phyloP scores from a whole-genome alignment of 1,140 invertebrate genomes.

The Orius laevigatus region DNA sequence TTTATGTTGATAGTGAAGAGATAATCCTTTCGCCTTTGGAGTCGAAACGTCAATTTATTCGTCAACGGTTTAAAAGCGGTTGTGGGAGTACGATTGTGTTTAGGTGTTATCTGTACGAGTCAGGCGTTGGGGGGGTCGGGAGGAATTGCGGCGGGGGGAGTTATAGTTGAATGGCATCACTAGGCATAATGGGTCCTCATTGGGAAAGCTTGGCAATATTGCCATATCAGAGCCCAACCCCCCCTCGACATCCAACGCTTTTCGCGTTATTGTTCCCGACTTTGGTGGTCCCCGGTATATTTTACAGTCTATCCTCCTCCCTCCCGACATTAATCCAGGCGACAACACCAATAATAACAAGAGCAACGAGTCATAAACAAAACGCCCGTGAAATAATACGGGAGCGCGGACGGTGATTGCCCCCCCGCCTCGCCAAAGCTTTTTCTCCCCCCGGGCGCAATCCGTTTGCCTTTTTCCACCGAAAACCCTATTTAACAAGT shows the following conservation, averaged over 20 bases:
- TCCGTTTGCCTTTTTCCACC: not conserved
- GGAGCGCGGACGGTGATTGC: not conserved
- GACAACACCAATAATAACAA: constrained; percentile 12
- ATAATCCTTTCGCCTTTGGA: no score
- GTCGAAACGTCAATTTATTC: no score
- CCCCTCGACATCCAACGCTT: not conserved
- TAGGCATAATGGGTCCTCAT: constrained; percentile 6
- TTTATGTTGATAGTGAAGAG: no score
- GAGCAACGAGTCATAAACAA: constrained; percentile 11
- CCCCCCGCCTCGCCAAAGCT: not conserved
- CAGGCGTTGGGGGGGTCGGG: not conserved
- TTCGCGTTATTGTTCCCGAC: constrained; percentile 5
- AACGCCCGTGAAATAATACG: constrained; percentile 9
- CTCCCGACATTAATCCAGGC: constrained; percentile 4
- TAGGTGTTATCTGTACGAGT: no score
- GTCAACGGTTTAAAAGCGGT: no score
- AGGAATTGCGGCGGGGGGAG: no score
- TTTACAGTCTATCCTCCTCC: constrained; percentile 7
- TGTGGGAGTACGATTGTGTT: no score
- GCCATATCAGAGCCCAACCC: not conserved
- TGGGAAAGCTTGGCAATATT: constrained; percentile 1
- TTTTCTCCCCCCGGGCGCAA: no score
- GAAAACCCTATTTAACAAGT: constrained; percentile 6
- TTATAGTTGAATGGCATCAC: constrained; percentile 6
- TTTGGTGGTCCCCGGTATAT: constrained; percentile 8